Base-by-base conservation (phyloP, 2,113 vertebrate species). In the Pleuronectes platessa region DNA sequence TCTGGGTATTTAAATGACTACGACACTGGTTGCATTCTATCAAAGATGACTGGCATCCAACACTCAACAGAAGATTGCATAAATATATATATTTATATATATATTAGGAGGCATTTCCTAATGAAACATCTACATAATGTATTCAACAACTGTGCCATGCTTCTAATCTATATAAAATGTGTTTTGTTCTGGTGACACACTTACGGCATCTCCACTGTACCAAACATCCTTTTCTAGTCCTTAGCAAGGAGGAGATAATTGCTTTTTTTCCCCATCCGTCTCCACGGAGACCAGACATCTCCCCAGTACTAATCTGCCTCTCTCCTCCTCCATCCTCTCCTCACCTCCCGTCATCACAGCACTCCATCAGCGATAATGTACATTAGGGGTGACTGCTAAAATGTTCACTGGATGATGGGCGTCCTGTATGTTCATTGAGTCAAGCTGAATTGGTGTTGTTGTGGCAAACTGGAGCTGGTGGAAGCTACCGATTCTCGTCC, bases 261-360 rank as follows among this genome's bases (percentile, higher is more conserved):
- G 80, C 69, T 86, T 88, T 91, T 60, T 94, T 90, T 24, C 24
- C 89, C 75, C 79, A 75, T 79, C 78, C 66, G 82, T 91, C 91
- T 86, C 93, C 89, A 91, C 74, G 85, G 91, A 89, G 89, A 92
- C 90, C 81, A 92, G 88, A 88, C 84, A 86, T 92, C 86, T 85
- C 84, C 85, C 79, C 76, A 78, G 64, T 23, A 82, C 84, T 81
- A 86, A 75, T 85, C 85, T 90, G 76, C 76, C 68, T 45, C 81
- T 65, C 61, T 66, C 68, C 68, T 55, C 70, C 55, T n/a, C 27
- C 23, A 40, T 55, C 42, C 31, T 59, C 81, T 68, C 49, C 81
- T 89, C 82, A 73, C 71, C 64, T 86, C 82, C 70, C 64, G 68
- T 80, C 84, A 75, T 40, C 64, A 69, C 76, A 6, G 45, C 75